Conservation (phyloP, 2,797 vertebrate species). For the Gorsachius magnificus region DNA sequence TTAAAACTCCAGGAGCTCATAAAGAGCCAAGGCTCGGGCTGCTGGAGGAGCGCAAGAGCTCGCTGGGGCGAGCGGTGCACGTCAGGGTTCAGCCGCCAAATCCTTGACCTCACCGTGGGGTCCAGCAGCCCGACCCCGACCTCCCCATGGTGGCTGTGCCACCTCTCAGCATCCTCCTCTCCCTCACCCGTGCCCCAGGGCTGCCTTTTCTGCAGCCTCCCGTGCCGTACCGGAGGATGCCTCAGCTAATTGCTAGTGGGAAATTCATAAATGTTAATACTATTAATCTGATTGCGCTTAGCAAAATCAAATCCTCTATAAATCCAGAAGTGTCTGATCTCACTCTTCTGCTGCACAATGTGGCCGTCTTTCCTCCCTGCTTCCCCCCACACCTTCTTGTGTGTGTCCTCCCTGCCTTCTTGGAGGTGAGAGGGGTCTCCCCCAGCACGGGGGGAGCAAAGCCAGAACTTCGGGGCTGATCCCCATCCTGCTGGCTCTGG, state of each 20-base stretch:
- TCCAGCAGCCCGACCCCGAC: accelerated
- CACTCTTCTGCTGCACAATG: background rate
- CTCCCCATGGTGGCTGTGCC: background rate
- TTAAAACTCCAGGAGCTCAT: conserved; percentile 30
- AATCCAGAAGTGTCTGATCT: background rate
- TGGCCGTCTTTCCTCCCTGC: background rate
- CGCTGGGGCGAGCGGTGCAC: accelerated
- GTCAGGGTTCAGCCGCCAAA: background rate
- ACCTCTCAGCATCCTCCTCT: background rate
- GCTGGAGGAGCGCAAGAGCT: conserved; percentile 5
- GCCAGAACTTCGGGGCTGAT: background rate
- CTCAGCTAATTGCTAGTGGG: background rate
- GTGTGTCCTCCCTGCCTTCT: background rate
- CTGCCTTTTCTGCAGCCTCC: background rate
- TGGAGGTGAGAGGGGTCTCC: background rate
- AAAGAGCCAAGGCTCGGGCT: conserved; percentile 4
- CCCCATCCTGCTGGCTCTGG: background rate
- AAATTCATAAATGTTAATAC: conserved; percentile 41
- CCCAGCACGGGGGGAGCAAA: accelerated
- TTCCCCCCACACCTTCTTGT: background rate
- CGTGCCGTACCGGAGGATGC: accelerated
- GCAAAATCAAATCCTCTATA: conserved; percentile 34
- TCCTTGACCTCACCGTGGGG: background rate
- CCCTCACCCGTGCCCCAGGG: background rate
- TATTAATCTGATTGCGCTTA: conserved; percentile 35